Evolutionary conservation across 2,888 invertebrate species (phyloP).

Genomic region (Hypomecis atomaria): DNA sequence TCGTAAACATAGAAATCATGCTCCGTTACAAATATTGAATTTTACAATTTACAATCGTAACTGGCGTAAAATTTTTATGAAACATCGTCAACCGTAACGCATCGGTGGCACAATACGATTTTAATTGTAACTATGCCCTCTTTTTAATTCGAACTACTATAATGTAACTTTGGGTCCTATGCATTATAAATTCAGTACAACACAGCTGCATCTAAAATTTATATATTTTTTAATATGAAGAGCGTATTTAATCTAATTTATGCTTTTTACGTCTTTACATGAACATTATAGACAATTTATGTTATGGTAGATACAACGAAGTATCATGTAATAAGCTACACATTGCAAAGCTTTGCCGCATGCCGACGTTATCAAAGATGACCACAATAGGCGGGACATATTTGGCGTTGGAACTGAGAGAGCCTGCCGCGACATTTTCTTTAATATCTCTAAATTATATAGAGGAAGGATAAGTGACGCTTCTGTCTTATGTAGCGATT

Average conservation of each 20-base stretch:
- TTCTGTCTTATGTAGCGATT: constrained; percentile 71
- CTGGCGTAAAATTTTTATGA: constrained; percentile 54
- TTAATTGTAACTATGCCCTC: constrained; percentile 59
- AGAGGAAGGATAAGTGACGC: constrained; percentile 66
- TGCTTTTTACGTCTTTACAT: constrained; percentile 2
- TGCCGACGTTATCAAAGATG: constrained; percentile 43
- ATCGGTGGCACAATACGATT: constrained; percentile 57
- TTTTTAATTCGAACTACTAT: constrained; percentile 26
- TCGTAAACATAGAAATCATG: constrained; percentile 36
- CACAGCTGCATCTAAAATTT: constrained; percentile 16
- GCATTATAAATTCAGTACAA: constrained; percentile 19
- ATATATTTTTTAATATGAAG: constrained; percentile 3
- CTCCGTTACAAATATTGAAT: constrained; percentile 62
- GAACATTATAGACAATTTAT: constrained; percentile 9
- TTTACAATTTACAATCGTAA: constrained; percentile 57
- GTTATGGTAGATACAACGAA: constrained; percentile 14
- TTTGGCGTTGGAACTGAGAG: constrained; percentile 63
- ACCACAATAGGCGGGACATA: constrained; percentile 45
- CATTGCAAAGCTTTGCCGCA: constrained; percentile 37
- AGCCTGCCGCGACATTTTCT: constrained; percentile 46
- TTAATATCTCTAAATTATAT: constrained; percentile 78
- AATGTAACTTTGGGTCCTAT: constrained; percentile 16
- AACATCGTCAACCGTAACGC: constrained; percentile 56
- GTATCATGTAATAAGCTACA: constrained; percentile 34
- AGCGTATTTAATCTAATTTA: constrained; percentile 1